A percentile compares a stretch with the other conserved stretches of the same genome.
These are phyloP conservation scores for Oncorhynchus keta DNA, from an alignment of 2,113 vertebrate species.

Conservation along the genomic window DNA sequence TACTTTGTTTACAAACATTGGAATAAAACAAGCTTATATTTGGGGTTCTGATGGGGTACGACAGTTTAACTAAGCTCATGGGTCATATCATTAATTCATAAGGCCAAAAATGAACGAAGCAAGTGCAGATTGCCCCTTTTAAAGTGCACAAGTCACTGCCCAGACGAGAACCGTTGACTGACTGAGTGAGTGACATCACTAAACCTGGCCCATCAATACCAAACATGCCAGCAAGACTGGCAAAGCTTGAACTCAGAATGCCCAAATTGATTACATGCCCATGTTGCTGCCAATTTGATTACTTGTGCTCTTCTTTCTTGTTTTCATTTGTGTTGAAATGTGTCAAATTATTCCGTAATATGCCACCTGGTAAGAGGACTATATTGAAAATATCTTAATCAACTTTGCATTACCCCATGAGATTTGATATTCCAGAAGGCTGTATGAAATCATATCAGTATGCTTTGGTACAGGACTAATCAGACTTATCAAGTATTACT, in stretches of 20 bases:
- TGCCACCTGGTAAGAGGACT: neutral
- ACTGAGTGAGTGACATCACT: slow-evolving; percentile 8
- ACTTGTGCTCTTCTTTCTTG: neutral
- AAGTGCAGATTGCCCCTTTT: no score
- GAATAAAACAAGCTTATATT: no score
- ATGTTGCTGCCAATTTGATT: slow-evolving; percentile 12
- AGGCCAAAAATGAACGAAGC: no score
- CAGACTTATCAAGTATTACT: neutral
- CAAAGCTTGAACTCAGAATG: neutral
- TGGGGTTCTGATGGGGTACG: no score
- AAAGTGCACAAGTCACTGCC: no score
- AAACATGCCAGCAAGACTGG: slow-evolving; percentile 16
- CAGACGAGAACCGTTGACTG: neutral
- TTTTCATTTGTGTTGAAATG: neutral
- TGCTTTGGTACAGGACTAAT: neutral
- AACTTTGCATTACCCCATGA: neutral
- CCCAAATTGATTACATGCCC: slow-evolving; percentile 16
- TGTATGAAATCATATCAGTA: neutral
- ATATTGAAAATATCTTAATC: slow-evolving; percentile 9
- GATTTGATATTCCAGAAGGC: slow-evolving; percentile 2
- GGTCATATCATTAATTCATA: no score
- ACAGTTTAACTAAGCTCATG: no score
- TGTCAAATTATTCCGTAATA: slow-evolving; percentile 2
- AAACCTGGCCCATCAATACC: neutral
- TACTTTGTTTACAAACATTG: no score